Percentiles rank a stretch among this genome's conserved stretches.
Evolutionary conservation across 2,113 vertebrate species (phyloP).

Genomic region (Vanacampus margaritifer): DNA sequence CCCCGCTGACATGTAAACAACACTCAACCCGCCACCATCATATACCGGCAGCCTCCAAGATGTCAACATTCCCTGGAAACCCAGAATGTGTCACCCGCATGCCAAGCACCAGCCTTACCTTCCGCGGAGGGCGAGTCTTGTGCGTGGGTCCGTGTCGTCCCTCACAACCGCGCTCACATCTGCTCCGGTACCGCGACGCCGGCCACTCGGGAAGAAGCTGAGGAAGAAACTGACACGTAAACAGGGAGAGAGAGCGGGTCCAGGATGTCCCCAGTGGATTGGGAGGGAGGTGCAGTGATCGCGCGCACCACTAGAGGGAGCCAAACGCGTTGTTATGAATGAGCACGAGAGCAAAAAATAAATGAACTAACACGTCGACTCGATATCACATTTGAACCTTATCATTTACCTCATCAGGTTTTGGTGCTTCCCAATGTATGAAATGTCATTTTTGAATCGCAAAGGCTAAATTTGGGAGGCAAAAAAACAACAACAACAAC

Average conservation of each 20-base stretch:
- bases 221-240: slow-evolving; percentile 48
- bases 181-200: slow-evolving; percentile 65
- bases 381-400: neutral
- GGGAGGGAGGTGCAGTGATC: slow-evolving; percentile 36
- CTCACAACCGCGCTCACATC: slow-evolving; percentile 58
- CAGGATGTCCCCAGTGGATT: slow-evolving; percentile 52
- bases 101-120: slow-evolving; percentile 57
- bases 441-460: no score
- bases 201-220: slow-evolving; percentile 47
- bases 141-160: slow-evolving; percentile 49
- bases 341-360: neutral
- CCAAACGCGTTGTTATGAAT: neutral
- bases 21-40: slow-evolving; percentile 19
- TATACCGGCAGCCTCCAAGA: slow-evolving; percentile 15
- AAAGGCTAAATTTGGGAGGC: no score
- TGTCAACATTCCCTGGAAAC: slow-evolving; percentile 35
- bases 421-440: no score
- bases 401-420: no score
- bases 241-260: slow-evolving; percentile 9
- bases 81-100: neutral
- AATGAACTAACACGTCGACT: neutral
- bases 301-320: slow-evolving; percentile 47
- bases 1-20: slow-evolving; percentile 51
- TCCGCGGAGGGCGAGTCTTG: slow-evolving; percentile 29
- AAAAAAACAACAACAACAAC: no score